Conservation (phyloP, 1,140 invertebrate species). For the Coenobita brevimanus region DNA sequence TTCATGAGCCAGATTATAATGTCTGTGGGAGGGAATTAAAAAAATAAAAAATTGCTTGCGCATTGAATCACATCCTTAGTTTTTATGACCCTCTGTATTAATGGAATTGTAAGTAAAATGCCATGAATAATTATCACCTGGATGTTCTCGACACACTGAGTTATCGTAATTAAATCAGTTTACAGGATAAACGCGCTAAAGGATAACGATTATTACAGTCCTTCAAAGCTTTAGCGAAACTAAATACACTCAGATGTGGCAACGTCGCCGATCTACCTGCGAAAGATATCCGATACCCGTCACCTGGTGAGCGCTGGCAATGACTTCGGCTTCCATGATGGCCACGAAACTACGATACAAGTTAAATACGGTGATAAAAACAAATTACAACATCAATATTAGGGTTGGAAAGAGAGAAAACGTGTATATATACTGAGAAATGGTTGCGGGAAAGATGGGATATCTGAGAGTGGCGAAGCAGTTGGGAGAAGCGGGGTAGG, state of each 20-base stretch:
- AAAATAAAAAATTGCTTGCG: too few species aligned
- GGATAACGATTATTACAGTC: neutral
- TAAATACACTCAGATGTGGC: constrained; percentile 13
- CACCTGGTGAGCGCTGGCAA: neutral
- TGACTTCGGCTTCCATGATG: neutral
- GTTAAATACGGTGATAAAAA: too few species aligned
- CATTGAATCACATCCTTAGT: too few species aligned
- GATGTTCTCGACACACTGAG: neutral
- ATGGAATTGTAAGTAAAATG: too few species aligned
- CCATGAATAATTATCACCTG: neutral
- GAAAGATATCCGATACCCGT: constrained; percentile 35
- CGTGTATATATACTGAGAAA: too few species aligned
- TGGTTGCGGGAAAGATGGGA: too few species aligned
- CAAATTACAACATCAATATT: too few species aligned
- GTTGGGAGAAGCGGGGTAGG: constrained; percentile 17
- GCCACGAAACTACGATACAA: neutral
- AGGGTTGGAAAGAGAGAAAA: too few species aligned
- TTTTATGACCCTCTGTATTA: too few species aligned
- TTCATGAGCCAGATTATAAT: too few species aligned
- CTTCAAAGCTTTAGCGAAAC: neutral
- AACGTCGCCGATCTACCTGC: constrained; percentile 21
- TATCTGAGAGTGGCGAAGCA: too few species aligned
- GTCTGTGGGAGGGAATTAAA: too few species aligned
- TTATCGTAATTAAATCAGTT: neutral
- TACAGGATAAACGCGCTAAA: neutral